Conservation (phyloP, 2,113 vertebrate genomes). For the Formicarius rufipectus region DNA sequence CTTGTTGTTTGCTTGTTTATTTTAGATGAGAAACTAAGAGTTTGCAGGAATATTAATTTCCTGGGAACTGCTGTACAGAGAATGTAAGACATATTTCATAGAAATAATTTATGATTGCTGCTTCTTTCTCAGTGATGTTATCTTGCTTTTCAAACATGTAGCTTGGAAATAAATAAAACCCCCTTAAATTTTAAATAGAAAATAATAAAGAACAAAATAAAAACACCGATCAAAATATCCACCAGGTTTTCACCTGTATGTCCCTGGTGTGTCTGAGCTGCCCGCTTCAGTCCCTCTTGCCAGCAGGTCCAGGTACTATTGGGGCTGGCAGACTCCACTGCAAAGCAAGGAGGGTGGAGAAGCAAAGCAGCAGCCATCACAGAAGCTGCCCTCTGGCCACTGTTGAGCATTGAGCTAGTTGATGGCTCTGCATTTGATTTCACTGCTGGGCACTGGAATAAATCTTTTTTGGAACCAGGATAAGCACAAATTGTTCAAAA, state of each 20-base stretch:
- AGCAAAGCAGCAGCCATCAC: neutral
- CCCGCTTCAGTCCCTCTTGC: neutral
- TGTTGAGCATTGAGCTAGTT: neutral
- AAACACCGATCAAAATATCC: neutral
- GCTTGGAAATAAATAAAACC: neutral
- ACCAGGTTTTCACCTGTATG: neutral
- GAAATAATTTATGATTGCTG: neutral
- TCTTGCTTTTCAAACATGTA: neutral
- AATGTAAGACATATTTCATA: neutral
- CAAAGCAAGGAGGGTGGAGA: fast-evolving
- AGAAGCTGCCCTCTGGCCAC: neutral
- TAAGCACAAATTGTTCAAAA: slow-evolving; percentile 11
- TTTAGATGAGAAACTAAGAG: neutral
- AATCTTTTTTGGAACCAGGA: slow-evolving; percentile 23
- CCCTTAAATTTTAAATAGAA: neutral
- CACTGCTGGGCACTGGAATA: neutral
- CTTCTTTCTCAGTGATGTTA: neutral
- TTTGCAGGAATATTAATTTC: neutral
- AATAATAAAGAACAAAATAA: neutral
- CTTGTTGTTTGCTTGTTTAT: neutral
- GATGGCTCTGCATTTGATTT: neutral
- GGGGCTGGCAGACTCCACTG: fast-evolving
- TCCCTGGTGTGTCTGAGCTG: neutral
- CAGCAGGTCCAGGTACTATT: neutral
- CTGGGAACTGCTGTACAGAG: neutral